Conservation (phyloP, 1,140 invertebrate species). For the Dreissena polymorpha region DNA sequence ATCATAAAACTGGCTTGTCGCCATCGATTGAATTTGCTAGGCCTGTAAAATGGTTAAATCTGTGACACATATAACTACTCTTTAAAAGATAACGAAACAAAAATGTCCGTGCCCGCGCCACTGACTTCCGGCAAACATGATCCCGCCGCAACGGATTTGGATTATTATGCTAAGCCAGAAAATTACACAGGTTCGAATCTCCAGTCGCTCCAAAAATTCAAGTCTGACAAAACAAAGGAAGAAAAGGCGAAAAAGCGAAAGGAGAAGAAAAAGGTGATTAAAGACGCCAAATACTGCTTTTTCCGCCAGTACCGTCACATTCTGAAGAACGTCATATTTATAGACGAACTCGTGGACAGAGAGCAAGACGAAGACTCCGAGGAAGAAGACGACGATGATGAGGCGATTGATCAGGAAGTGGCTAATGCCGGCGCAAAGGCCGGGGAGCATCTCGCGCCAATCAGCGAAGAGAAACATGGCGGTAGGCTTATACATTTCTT, state of each 20-base stretch:
- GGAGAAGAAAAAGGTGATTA: conserved; percentile 59
- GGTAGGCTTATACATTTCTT: background rate
- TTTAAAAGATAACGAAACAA: background rate
- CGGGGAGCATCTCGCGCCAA: background rate
- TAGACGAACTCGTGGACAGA: conserved; percentile 55
- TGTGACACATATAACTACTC: too few relatives aligned
- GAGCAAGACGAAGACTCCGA: conserved; percentile 53
- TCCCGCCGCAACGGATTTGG: conserved; percentile 69
- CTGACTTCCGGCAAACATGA: conserved; percentile 31
- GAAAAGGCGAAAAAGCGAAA: conserved; percentile 50
- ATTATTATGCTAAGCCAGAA: conserved; percentile 72
- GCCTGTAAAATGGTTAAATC: too few relatives aligned
- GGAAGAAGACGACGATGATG: conserved; percentile 29
- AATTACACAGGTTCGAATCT: conserved; percentile 74
- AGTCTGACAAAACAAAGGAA: conserved; percentile 62
- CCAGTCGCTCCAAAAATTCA: conserved; percentile 61
- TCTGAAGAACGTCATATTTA: conserved; percentile 55
- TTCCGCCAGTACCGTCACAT: conserved; percentile 64
- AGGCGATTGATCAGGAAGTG: conserved; percentile 41
- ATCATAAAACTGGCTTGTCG: too few relatives aligned
- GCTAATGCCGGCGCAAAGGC: conserved; percentile 12
- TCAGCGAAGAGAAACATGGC: background rate
- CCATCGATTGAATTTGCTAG: too few relatives aligned
- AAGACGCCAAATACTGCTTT: conserved; percentile 61
- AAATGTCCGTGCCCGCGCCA: background rate